Percentiles rank a stretch among this genome's conserved stretches.
Evolutionary conservation across 2,888 invertebrate genomes (phyloP).

Genomic region (Spodoptera littoralis): DNA sequence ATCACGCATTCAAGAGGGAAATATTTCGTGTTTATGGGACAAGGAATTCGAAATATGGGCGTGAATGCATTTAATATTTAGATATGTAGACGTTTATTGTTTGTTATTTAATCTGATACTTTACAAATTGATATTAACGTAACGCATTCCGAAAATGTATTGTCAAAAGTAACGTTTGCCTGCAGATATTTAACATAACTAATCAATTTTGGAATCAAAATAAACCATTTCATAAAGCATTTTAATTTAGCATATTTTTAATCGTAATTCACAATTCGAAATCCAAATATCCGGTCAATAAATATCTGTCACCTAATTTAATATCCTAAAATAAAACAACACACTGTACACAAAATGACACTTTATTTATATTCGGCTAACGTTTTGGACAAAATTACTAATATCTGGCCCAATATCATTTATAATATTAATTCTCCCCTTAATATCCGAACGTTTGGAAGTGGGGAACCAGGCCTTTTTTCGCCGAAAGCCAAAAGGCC

Average conservation of each 20-base stretch:
- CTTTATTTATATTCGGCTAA: conserved; percentile 51
- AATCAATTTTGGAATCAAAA: too few species aligned
- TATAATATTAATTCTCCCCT: conserved; percentile 50
- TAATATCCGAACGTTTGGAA: conserved; percentile 40
- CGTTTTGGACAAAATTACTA: conserved; percentile 47
- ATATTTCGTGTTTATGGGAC: conserved; percentile 43
- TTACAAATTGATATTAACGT: too few species aligned
- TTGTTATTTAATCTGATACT: conserved; percentile 1
- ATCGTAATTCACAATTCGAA: too few species aligned
- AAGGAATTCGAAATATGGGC: conserved; percentile 34
- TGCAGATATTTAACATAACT: too few species aligned
- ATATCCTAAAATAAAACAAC: conserved; percentile 26
- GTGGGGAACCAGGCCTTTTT: conserved; percentile 30
- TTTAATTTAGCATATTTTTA: too few species aligned
- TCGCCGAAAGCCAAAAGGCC: conserved; percentile 18
- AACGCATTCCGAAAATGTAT: too few species aligned
- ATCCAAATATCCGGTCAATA: too few species aligned
- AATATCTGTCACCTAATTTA: too few species aligned
- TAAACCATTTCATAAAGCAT: too few species aligned
- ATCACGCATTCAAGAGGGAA: conserved; percentile 54
- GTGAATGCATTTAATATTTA: conserved; percentile 27
- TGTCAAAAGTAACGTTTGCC: too few species aligned
- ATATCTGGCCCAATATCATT: conserved; percentile 49
- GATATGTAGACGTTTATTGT: conserved; percentile 10
- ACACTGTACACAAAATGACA: conserved; percentile 44